Evolutionary conservation across 2,888 invertebrate species (phyloP), one percentile per base, ranked within the genome.

Genomic region (Perizoma flavofasciatum): DNA sequence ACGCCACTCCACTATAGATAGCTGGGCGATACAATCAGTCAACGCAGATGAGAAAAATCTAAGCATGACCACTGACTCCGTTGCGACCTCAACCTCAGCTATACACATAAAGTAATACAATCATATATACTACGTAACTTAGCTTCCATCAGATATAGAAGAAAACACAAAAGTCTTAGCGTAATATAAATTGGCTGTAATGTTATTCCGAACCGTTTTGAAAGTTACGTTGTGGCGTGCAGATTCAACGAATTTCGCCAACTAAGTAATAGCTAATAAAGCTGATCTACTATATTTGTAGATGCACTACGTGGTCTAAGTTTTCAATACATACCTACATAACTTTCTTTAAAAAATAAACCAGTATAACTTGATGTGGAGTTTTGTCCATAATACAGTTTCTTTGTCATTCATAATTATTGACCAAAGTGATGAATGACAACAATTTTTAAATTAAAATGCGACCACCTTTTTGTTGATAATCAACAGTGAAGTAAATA

Each of bases 21-120:
- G 82, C 78, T 79, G 77, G 70, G 72, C 80, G 78, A 72, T 74
- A 73, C 83, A 78, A 77, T 83, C 82, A 85, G 83, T 85, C 85
- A 75, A 75, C 85, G 87, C 22, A 22, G 88, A 87, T 87, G 88
- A 87, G 85, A 81, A 83, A 86, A 86, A 87, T 85, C 81, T 78
- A 79, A 70, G 70, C 69, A 71, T 75, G 73, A 75, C 72, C 72
- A 68, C 68, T 74, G 74, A 74, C 70, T 74, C 72, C 67, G 67
- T 63, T 68, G 68, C 68, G 73, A 65, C 73, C 69, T 70, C 74
- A 68, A 68, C 70, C 72, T 60, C 71, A 55, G 50, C 62, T 58
- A 71, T 63, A 61, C 61, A 53, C 62, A 55, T 53, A 47, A 59
- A 60, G 55, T 37, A 6, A 37, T 37, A 7, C 59, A 55, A 61